Evolutionary conservation across 2,113 vertebrate genomes (phyloP).

Genomic region (Psittacus erithacus): DNA sequence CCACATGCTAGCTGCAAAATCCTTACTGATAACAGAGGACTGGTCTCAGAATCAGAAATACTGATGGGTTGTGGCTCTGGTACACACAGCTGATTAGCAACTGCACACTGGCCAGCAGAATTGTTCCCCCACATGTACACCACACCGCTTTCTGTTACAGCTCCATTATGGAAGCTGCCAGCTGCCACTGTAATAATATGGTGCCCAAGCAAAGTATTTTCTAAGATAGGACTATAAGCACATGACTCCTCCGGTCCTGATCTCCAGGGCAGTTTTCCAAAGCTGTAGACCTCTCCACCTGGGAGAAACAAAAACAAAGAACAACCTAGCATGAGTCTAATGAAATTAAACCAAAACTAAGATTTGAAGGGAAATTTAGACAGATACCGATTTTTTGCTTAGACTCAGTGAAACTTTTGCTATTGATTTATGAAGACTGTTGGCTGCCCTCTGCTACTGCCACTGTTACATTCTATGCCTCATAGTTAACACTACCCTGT

Average conservation of each 20-base stretch:
- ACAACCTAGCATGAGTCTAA: not conserved
- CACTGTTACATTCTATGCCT: not conserved
- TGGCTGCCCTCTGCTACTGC: not conserved
- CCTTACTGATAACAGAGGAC: constrained; percentile 76
- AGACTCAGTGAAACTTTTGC: not conserved
- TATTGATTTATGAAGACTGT: not conserved
- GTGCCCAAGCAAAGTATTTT: constrained; percentile 84
- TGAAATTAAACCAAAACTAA: not conserved
- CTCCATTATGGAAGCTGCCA: constrained; percentile 90
- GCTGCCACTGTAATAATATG: constrained; percentile 86
- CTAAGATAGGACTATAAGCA: constrained; percentile 76
- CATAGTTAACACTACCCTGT: fast-evolving
- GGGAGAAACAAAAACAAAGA: not conserved
- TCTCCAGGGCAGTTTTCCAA: constrained; percentile 89
- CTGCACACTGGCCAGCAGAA: constrained; percentile 89
- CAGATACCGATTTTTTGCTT: not conserved
- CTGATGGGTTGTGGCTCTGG: constrained; percentile 85
- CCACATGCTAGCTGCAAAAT: constrained; percentile 92
- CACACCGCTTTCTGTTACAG: constrained; percentile 86
- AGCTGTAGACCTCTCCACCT: constrained; percentile 95
- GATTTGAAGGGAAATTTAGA: not conserved
- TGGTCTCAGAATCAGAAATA: constrained; percentile 80
- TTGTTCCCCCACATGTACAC: constrained; percentile 98
- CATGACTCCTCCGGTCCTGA: constrained; percentile 57
- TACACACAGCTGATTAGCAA: constrained; percentile 77